Evolutionary conservation across 1,140 invertebrate genomes (phyloP).

Genomic region (Zeugodacus cucurbitae): DNA sequence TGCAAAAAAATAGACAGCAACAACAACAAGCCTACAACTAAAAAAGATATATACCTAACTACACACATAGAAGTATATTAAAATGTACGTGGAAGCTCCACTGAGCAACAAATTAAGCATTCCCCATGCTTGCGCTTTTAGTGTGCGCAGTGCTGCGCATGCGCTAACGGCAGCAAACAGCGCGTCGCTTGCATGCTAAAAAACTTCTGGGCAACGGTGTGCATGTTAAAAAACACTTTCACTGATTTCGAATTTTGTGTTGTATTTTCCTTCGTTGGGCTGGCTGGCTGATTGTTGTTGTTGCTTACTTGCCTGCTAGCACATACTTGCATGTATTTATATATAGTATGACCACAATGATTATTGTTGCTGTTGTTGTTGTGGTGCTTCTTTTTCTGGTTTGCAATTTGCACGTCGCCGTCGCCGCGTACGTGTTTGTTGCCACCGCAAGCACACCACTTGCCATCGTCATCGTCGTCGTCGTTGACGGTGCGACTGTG

Average conservation of each 20-base stretch:
- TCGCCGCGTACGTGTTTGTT: slow-evolving; percentile 14
- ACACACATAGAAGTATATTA: neutral
- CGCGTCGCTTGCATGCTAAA: slow-evolving; percentile 19
- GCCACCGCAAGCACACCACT: neutral
- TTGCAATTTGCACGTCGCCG: slow-evolving; percentile 7
- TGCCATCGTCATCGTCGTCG: too few relatives aligned
- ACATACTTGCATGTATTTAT: neutral
- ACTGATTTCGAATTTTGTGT: slow-evolving; percentile 38
- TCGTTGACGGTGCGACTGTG: neutral
- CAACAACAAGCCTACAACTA: neutral
- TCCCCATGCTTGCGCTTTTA: neutral
- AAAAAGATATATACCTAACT: neutral
- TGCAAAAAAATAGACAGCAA: neutral
- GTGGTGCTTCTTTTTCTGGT: neutral
- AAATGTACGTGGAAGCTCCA: neutral
- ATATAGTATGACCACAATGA: neutral
- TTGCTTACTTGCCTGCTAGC: neutral
- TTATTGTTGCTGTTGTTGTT: neutral
- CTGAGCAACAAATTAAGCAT: neutral
- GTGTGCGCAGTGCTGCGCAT: slow-evolving; percentile 48
- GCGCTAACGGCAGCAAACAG: slow-evolving; percentile 47
- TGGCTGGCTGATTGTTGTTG: neutral
- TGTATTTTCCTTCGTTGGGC: slow-evolving; percentile 42
- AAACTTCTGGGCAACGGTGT: neutral
- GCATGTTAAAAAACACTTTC: slow-evolving; percentile 39